Percentiles rank a stretch among this genome's conserved stretches.
phyloP scores from a whole-genome alignment of 2,888 invertebrate genomes.

The Microctonus hyperodae region DNA sequence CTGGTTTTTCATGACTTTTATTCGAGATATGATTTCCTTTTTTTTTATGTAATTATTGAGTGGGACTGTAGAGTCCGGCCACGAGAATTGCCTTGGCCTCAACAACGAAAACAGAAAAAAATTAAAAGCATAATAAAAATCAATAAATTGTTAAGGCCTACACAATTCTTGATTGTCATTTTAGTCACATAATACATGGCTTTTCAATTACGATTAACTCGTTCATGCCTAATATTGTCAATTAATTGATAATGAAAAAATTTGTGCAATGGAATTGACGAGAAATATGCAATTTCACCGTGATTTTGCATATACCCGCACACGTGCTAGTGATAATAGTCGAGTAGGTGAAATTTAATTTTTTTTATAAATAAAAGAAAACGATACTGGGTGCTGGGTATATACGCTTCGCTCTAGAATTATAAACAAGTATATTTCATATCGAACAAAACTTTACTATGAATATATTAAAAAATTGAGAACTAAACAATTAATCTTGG shows the following conservation, averaged over 20 bases:
- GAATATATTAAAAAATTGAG: conserved; percentile 5
- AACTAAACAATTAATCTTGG: neutral
- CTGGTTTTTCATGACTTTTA: conserved; percentile 6
- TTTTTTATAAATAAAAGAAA: conserved; percentile 17
- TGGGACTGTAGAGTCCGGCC: conserved; percentile 59
- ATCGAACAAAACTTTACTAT: conserved; percentile 14
- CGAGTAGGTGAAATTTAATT: conserved; percentile 38
- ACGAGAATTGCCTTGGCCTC: conserved; percentile 25
- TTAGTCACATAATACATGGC: conserved; percentile 34
- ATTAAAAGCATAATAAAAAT: conserved; percentile 13
- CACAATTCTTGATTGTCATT: neutral
- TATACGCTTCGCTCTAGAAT: conserved; percentile 44
- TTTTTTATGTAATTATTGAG: conserved; percentile 44
- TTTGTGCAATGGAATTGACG: conserved; percentile 21
- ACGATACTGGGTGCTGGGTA: conserved; percentile 53
- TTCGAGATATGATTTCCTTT: conserved; percentile 8
- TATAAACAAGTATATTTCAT: conserved; percentile 23
- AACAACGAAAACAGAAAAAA: conserved; percentile 14
- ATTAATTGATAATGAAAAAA: conserved; percentile 2
- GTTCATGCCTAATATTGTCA: neutral
- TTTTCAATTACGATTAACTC: conserved; percentile 30
- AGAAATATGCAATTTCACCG: conserved; percentile 27
- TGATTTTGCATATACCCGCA: conserved; percentile 23
- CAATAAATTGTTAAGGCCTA: neutral
- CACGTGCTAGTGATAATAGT: conserved; percentile 53